Evolutionary conservation across 2,888 invertebrate genomes (phyloP), one percentile per base, ranked within the genome.

Genomic region (Dorcus hopei): DNA sequence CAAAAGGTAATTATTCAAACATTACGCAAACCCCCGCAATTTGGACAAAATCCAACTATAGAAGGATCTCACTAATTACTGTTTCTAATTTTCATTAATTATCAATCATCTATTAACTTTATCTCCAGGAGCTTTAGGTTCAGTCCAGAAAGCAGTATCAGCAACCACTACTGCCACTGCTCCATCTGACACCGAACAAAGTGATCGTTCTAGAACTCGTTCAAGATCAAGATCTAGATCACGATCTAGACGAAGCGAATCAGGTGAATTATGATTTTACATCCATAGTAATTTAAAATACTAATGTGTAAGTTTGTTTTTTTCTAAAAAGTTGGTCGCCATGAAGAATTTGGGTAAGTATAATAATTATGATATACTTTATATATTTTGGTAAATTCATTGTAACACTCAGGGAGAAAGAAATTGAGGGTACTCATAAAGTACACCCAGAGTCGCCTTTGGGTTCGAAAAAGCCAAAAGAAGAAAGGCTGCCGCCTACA

Each of bases 401-500:
- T 6, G 26, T 33, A 33, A 6, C 26, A 6, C 26, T 33, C 3
- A 33, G 26, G 26, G 26, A 33, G 7, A 7, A 5, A 7, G 26
- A 33, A 33, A 7, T 5, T 7, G 26, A 6, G 26, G 26, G 26
- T 33, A 7, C 5, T 33, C 6, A 33, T 33, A 33, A 6, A 33
- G 7, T 33, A 33, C 26, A 7, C 26, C 19, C 70, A 8, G 61
- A 67, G 1, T 63, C 68, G 8, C 72, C 72, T 2, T 55, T 75
- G n/a, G 74, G 73, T 1, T 58, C 59, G 16, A 53, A 61, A 0
- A 54, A 55, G n/a, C 57, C 61, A 5, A 50, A 58, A 8, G 73
- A 72, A 39, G 72, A 71, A 7, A 63, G 75, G 47, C 54, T 61
- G 4, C 70, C 73, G 1, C 75, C 77, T 11, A 74, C 73, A 3